Base-by-base conservation (phyloP, 37 sponge, comb jelly and placozoan genomes). In the Dysidea cf. avara region DNA sequence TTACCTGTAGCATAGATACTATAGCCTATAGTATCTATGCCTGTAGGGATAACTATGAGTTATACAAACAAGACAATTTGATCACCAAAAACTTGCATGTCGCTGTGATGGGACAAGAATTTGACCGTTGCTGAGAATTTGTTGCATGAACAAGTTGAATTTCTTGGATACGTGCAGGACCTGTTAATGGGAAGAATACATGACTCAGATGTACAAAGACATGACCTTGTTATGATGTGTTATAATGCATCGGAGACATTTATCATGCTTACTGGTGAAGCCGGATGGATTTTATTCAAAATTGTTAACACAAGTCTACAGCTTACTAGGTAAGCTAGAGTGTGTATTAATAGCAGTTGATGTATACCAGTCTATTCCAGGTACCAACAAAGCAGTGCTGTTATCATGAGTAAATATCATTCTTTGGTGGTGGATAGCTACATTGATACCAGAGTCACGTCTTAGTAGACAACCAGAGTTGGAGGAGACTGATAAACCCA, bases 211-310 rank as follows among this genome's bases (percentile, higher is more conserved):
- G 58, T 85, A 49, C 37, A 37, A 34, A 72, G 81, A 12, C 83
- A 85, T 69, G 89, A 87, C 57, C 64, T 87, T 4, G 61, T 95
- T 43, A 67, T 83, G 33, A 54, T 95, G 73, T 95, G 96, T 43
- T 95, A 95, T 81, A 95, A 95, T 68, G 92, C 96, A 14, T 87
- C 96, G 9, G 96, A 95, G 76, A 89, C 96, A 34, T 62, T 92
- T 61, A 84, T 95, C 11, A 64, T 95, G 38, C 67, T 95, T 33
- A 95, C 96, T 5, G 87, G 92, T 1, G 28, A 16, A 21, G n/a
- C n/a, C n/a, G n/a, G 95, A 90, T 56, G 95, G 95, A 0, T 94
- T 79, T 75, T 94, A 94, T 71, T 74, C 87, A 17, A 71, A 75
- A 37, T 61, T 94, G 22, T 35, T 94, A 53, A 64, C 37, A 48